phyloP scores from a whole-genome alignment of 35 echinoderm and acorn worm genomes.

The Ophiothrix spiculata region DNA sequence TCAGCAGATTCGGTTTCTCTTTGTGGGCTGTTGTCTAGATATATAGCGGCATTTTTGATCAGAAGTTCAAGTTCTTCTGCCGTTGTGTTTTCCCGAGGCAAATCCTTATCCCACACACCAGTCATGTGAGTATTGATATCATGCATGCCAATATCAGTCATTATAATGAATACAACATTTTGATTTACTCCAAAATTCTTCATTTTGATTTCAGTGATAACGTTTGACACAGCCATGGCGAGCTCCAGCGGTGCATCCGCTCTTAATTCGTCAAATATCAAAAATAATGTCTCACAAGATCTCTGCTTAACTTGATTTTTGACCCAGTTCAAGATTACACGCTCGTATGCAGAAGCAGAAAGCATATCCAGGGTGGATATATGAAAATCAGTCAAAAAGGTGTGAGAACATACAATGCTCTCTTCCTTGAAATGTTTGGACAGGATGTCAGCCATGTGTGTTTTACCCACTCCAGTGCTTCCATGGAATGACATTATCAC shows the following conservation, averaged over 20 bases:
- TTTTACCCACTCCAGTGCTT: slow-evolving; percentile 52
- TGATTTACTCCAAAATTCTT: neutral
- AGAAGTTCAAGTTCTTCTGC: neutral
- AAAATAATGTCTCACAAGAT: neutral
- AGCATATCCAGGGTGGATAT: neutral
- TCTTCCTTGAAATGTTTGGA: neutral
- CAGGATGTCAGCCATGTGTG: slow-evolving; percentile 31
- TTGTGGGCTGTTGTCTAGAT: neutral
- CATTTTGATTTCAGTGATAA: neutral
- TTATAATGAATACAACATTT: neutral
- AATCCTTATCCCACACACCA: neutral
- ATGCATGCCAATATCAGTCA: slow-evolving; percentile 8
- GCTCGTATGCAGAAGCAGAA: neutral
- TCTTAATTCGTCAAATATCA: slow-evolving; percentile 28
- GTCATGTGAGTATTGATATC: neutral
- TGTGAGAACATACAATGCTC: slow-evolving; percentile 9
- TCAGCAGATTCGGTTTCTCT: neutral
- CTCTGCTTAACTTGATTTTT: neutral
- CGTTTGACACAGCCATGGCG: neutral
- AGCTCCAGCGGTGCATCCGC: slow-evolving; percentile 27
- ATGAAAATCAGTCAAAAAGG: neutral
- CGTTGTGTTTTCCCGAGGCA: neutral
- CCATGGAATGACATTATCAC: slow-evolving; percentile 59
- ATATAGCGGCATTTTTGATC: neutral
- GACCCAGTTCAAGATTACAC: slow-evolving; percentile 2